A percentile compares a stretch with the other conserved stretches of the same genome.
These are phyloP conservation scores for Syngnathus scovelli DNA, from an alignment of 2,113 vertebrate species.

Conservation along the genomic window DNA sequence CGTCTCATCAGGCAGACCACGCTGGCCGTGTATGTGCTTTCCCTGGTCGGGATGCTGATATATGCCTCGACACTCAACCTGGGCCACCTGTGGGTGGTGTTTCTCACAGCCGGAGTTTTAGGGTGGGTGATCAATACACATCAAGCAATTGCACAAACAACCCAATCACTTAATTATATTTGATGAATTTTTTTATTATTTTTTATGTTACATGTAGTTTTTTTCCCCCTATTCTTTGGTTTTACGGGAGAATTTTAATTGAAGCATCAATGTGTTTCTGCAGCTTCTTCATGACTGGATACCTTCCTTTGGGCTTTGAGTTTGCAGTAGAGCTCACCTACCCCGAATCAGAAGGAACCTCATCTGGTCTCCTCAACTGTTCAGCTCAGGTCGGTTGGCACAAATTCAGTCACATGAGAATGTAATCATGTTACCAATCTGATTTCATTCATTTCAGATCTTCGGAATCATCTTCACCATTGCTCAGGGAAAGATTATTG, in stretches of 20 bases:
- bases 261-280: neutral
- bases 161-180: neutral
- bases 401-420: neutral
- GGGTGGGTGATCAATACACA: slow-evolving; percentile 74
- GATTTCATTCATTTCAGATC: slow-evolving; percentile 65
- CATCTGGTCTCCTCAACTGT: slow-evolving; percentile 90
- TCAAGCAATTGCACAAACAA: neutral
- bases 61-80: slow-evolving; percentile 82
- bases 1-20: slow-evolving; percentile 80
- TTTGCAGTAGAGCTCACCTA: slow-evolving; percentile 92
- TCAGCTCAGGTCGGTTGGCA: slow-evolving; percentile 81
- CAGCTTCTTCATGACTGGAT: slow-evolving; percentile 97
- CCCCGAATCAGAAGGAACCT: slow-evolving; percentile 92
- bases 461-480: slow-evolving; percentile 94
- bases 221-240: neutral
- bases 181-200: too few relatives aligned
- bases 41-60: slow-evolving; percentile 82
- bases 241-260: neutral
- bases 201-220: too few relatives aligned
- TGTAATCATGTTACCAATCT: too few relatives aligned
- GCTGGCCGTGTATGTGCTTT: slow-evolving; percentile 77
- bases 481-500: slow-evolving; percentile 83
- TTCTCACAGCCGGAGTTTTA: slow-evolving; percentile 80
- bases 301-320: slow-evolving; percentile 92
- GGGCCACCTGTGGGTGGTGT: slow-evolving; percentile 87